Percentiles rank a stretch among this genome's conserved stretches.
phyloP scores from a whole-genome alignment of 2,888 invertebrate species.

The Ophion obscuratus region DNA sequence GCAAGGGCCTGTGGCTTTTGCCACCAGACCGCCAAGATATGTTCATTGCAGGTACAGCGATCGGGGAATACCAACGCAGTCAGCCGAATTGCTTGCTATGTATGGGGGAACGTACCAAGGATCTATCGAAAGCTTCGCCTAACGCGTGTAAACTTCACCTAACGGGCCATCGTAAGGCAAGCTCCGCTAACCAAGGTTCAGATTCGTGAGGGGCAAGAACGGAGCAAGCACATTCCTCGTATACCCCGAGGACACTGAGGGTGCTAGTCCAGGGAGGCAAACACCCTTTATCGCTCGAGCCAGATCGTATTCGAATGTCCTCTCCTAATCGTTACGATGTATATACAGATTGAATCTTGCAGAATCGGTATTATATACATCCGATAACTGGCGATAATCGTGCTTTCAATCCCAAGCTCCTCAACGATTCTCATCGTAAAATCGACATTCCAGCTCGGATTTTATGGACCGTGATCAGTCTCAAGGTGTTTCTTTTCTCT shows the following conservation, averaged over 20 bases:
- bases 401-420: too few relatives aligned
- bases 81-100: constrained; percentile 36
- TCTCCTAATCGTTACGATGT: neutral
- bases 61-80: constrained; percentile 44
- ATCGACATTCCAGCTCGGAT: too few relatives aligned
- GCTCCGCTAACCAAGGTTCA: neutral
- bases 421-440: too few relatives aligned
- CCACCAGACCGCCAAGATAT: constrained; percentile 29
- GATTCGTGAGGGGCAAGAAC: neutral
- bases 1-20: neutral
- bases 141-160: constrained; percentile 67
- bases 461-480: too few relatives aligned
- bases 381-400: neutral
- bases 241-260: neutral
- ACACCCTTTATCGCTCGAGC: neutral
- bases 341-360: neutral
- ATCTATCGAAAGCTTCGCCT: constrained; percentile 58
- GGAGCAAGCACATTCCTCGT: neutral
- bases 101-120: constrained; percentile 41
- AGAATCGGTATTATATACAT: neutral
- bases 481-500: too few relatives aligned
- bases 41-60: constrained; percentile 45
- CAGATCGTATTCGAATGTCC: neutral
- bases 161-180: constrained; percentile 53
- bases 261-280: neutral